Percentiles rank a stretch among this genome's conserved stretches.
Evolutionary conservation across 2,797 vertebrate genomes (phyloP).

Genomic region (Pelochelys cantorii): DNA sequence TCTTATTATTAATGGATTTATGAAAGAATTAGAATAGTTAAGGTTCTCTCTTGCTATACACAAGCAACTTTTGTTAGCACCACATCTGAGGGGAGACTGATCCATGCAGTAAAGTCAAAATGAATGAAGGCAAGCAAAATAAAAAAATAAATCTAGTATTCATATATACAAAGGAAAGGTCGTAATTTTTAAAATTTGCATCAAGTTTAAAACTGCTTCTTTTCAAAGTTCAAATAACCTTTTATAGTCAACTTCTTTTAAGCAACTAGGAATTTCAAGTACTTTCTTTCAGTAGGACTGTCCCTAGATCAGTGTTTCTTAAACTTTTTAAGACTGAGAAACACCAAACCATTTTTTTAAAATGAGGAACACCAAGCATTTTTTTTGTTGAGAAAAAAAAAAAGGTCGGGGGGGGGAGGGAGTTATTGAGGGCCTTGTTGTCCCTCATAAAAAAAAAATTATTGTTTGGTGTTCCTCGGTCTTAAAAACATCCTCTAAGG

Average conservation of each 20-base stretch:
- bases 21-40: neutral
- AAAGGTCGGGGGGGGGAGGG: no score
- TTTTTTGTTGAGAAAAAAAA: no score
- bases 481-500: no score
- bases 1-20: neutral
- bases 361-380: no score
- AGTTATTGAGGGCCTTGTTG: no score
- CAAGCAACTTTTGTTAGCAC: neutral
- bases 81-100: neutral
- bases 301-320: no score
- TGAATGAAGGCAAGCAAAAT: neutral
- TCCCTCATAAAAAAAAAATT: no score
- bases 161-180: neutral
- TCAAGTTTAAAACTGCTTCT: neutral
- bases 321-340: no score
- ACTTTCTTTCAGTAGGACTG: neutral
- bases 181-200: neutral
- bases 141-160: neutral
- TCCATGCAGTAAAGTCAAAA: neutral
- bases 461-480: no score
- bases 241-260: neutral
- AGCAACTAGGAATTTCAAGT: neutral
- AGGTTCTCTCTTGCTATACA: neutral
- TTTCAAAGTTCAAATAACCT: neutral
- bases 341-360: no score